Base-by-base conservation (phyloP, 2,888 invertebrate genomes). In the Drosophila colorata region DNA sequence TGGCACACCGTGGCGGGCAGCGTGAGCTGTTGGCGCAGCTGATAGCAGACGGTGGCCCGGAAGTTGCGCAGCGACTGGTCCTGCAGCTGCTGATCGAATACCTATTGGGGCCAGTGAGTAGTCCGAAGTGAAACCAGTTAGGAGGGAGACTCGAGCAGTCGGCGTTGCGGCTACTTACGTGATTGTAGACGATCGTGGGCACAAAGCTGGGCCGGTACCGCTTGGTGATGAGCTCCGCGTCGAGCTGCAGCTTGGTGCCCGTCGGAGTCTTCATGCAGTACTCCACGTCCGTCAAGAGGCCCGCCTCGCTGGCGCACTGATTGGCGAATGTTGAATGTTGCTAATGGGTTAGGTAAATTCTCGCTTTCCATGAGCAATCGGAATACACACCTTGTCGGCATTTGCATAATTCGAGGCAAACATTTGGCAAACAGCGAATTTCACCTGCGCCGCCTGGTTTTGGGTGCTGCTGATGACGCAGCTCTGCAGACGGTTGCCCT, bases 401-500 rank as follows among this genome's bases (percentile, higher is more conserved):
- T 77, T 90, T 8, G 93, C 85, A 4, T 92, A 93, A 20, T 93
- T 91, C 16, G 86, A 71, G 0, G 90, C 90, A 16, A 89, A 75
- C 94, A 94, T 94, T 88, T 94, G 94, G 71, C 94, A 94, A 3
- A 91, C 90, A 1, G 93, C 93, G 74, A 94, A 94, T n/a, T 91
- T 89, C 25, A 93, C 90, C 92, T 93, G 68, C 67, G 85, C 44
- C 79, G 85, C 88, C 79, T 92, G 92, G 72, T 93, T 85, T 80
- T 70, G 69, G 79, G 93, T 83, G 63, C 80, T 85, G 35, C 90
- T 85, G 52, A 95, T 87, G 4, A 94, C 93, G 86, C 95, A 95
- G 43, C 94, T 94, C 85, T 95, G 94, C 37, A 95, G 92, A 58
- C 93, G 91, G 84, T 95, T 95, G 4, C 95, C 95, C 44, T 91